These are phyloP conservation scores for Conus betulinus DNA, from an alignment of 1,140 invertebrate genomes.

Conservation along the genomic window DNA sequence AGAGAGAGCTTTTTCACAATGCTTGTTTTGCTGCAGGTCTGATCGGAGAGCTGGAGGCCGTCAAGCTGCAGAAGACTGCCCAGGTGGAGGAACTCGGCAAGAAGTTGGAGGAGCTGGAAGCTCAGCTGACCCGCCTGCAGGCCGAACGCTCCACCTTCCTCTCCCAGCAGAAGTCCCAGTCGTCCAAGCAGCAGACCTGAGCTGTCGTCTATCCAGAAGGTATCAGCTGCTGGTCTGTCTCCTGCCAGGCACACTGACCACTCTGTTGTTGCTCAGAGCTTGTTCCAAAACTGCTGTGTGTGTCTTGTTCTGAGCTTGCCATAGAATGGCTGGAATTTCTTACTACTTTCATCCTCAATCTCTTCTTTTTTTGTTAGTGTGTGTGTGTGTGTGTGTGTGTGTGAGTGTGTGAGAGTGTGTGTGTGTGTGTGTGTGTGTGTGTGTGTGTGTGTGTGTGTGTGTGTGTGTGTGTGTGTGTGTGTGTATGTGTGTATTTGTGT, in stretches of 20 bases:
- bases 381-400: too few relatives aligned
- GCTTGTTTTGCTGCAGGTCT: slow-evolving; percentile 44
- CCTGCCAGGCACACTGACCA: background rate
- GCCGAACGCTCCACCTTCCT: slow-evolving; percentile 57
- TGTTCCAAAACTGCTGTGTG: background rate
- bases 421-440: too few relatives aligned
- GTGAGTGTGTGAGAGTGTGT: too few relatives aligned
- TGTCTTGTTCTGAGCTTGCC: background rate
- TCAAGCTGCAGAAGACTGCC: slow-evolving; percentile 65
- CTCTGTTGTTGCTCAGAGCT: too few relatives aligned
- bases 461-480: too few relatives aligned
- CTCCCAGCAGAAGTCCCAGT: slow-evolving; percentile 50
- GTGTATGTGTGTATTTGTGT: too few relatives aligned
- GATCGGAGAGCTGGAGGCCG: slow-evolving; percentile 68
- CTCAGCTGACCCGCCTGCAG: slow-evolving; percentile 60
- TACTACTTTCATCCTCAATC: too few relatives aligned
- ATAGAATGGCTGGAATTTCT: too few relatives aligned
- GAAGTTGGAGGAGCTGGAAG: slow-evolving; percentile 61
- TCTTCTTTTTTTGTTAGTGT: too few relatives aligned
- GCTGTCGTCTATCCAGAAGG: slow-evolving; percentile 64
- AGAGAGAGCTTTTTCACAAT: too few relatives aligned
- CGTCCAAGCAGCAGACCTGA: slow-evolving; percentile 59
- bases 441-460: too few relatives aligned
- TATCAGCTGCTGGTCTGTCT: slow-evolving; percentile 33
- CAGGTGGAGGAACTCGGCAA: slow-evolving; percentile 59